Base-by-base conservation (phyloP, 2,113 vertebrate species). In the Rhinopomastus cyanomelas region DNA sequence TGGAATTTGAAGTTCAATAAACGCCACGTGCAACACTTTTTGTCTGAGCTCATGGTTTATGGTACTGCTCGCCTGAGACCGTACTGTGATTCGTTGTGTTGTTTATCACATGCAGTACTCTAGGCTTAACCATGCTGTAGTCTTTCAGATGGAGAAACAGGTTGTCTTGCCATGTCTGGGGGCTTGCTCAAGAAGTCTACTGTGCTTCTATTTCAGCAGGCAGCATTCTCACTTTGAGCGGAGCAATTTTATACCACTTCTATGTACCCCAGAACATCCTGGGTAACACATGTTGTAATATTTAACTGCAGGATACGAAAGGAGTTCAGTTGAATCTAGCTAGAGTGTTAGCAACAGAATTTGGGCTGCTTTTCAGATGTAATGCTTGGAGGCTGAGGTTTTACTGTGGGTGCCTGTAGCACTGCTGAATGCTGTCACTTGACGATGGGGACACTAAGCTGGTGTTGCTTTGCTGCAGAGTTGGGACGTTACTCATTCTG, bases 1-100 rank as follows among this genome's bases (percentile, higher is more conserved):
- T 96, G 90, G 48, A 73, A 75, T 88, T 85, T 69, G 74, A 96
- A 88, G 56, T 92, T 96, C 88, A 96, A 90, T 94, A 95, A 95
- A 82, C 19, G 84, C 67, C 14, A 9, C 13, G 30, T 89, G 78
- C 76, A 83, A 49, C 69, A 64, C n/a, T 37, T 22, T n/a, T 55
- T 82, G 66, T 83, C 74, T 76, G 74, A 74, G 44, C 23, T 85
- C 1, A 0, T 90, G 37, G 8, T 81, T 81, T 91, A 7, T 68
- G 36, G 66, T 72, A 42, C 8, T 6, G 0, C 11, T 2, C 56
- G 12, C 61, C 52, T 67, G 36, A 71, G 59, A 72, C 39, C 72
- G 84, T 77, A 68, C 3, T 81, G 1, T 68, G 19, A 53, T 85
- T 92, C 26, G 0, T 80, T 80, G 23, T 8, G 11, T 37, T 37